Evolutionary conservation across 2,113 vertebrate species (phyloP), one percentile per base, ranked within the genome.

Genomic region (Dolichallabes microphthalmus): DNA sequence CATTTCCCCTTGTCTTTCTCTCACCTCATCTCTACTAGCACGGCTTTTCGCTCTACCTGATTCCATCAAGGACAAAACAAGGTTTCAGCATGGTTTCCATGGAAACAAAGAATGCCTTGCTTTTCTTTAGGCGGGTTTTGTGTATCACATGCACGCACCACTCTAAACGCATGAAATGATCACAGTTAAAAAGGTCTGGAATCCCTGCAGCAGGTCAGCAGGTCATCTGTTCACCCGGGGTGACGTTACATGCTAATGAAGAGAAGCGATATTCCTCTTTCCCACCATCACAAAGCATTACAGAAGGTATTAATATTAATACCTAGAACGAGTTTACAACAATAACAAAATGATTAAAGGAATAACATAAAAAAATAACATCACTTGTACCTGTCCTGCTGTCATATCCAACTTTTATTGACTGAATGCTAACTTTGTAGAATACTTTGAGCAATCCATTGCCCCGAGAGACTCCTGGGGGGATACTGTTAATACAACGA

Each of bases 91-190:
- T 71, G 30, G 89, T 91, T 90, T 84, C 89, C 89, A 91, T 91
- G 90, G 89, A 88, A 90, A 90, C 90, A 84, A 83, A 89, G 81
- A 88, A 86, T 89, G 86, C 88, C 84, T 88, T 87, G 68, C 85
- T 86, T n/a, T n/a, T 86, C 88, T 89, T 89, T 87, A 85, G 86
- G 66, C 39, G 10, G 53, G 52, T 68, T 83, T 88, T 73, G 69
- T 82, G 76, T 60, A 88, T 88, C 87, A 87, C 87, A 76, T 9
- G 57, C 52, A 88, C 27, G 15, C 63, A 83, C 71, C 19, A 22
- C 45, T 45, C 45, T 85, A 87, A 88, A 87, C 73, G 83, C 25
- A 32, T 68, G 14, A n/a, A 30, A 58, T 83, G 86, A 87, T 87
- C 85, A n/a, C 35, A 22, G 27, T 71, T 22, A 15, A 32, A 32